A percentile compares a stretch with the other conserved stretches of the same genome.
Evolutionary conservation across 2,888 invertebrate genomes (phyloP).

Genomic region (Lamellibrachia columna): DNA sequence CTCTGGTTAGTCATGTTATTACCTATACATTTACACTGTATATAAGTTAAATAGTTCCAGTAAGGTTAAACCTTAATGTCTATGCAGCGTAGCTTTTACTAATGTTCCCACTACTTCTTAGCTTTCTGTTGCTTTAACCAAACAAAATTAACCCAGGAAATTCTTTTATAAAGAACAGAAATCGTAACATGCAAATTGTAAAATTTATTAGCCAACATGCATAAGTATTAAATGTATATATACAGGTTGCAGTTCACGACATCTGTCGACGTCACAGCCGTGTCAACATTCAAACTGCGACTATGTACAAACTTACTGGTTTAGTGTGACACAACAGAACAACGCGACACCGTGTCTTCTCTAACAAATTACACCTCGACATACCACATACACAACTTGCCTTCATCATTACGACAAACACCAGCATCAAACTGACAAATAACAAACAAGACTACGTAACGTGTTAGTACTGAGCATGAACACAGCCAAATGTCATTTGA

Average conservation of each 20-base stretch:
- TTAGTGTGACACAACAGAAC: too few relatives aligned
- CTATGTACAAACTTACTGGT: background rate
- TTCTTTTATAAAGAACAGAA: background rate
- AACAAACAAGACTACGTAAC: background rate
- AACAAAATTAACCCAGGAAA: background rate
- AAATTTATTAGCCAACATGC: constrained; percentile 10
- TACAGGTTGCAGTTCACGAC: background rate
- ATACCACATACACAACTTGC: background rate
- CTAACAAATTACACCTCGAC: background rate
- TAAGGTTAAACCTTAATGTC: too few relatives aligned
- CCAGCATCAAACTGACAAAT: background rate
- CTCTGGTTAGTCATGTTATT: too few relatives aligned
- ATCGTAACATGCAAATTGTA: background rate
- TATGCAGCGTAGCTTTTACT: too few relatives aligned
- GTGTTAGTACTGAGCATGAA: background rate
- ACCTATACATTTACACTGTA: too few relatives aligned
- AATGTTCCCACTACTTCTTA: background rate
- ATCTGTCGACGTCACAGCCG: background rate
- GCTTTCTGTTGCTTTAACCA: background rate
- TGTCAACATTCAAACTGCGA: constrained; percentile 16
- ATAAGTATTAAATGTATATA: background rate
- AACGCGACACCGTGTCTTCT: background rate
- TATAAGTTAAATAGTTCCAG: too few relatives aligned
- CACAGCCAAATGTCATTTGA: background rate
- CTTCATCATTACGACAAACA: background rate